Conservation (phyloP, 2,797 vertebrate genomes). For the Clarias platycephalus region DNA sequence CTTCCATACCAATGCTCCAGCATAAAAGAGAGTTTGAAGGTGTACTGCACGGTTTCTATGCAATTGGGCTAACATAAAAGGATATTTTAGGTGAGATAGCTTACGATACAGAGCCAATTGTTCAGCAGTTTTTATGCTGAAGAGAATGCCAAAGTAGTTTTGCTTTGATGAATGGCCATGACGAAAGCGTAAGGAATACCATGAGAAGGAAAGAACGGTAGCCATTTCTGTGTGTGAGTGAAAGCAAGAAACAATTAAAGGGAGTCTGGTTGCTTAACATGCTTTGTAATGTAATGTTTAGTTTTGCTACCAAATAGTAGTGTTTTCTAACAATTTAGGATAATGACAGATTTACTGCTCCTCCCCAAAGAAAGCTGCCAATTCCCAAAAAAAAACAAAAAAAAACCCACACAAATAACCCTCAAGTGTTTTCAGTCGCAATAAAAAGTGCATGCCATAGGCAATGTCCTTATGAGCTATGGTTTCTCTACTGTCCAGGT, state of each 20-base stretch:
- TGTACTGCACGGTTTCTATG: constrained; percentile 40
- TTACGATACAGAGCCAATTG: constrained; percentile 61
- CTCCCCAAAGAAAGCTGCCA: neutral
- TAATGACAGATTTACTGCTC: neutral
- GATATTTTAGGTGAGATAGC: constrained; percentile 49
- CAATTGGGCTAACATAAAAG: constrained; percentile 46
- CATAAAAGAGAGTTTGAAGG: constrained; percentile 64
- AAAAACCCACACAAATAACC: constrained; percentile 3
- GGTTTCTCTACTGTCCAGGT: constrained; percentile 28
- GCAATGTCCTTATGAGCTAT: constrained; percentile 57
- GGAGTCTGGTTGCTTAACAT: constrained; percentile 24
- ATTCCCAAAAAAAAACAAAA: neutral
- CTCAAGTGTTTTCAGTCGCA: constrained; percentile 34
- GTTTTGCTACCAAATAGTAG: constrained; percentile 22
- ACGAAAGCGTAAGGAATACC: constrained; percentile 36
- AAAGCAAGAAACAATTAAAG: constrained; percentile 24
- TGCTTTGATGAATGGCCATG: constrained; percentile 37
- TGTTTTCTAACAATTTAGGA: constrained; percentile 34
- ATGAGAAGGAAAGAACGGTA: constrained; percentile 7
- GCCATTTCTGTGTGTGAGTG: constrained; percentile 14
- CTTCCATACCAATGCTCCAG: constrained; percentile 68
- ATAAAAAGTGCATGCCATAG: constrained; percentile 36
- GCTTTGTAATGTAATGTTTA: constrained; percentile 30
- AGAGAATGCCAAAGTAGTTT: constrained; percentile 58
- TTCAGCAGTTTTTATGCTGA: constrained; percentile 59